Evolutionary conservation across 2,113 vertebrate genomes (phyloP).

Genomic region (Onychostoma macrolepis): DNA sequence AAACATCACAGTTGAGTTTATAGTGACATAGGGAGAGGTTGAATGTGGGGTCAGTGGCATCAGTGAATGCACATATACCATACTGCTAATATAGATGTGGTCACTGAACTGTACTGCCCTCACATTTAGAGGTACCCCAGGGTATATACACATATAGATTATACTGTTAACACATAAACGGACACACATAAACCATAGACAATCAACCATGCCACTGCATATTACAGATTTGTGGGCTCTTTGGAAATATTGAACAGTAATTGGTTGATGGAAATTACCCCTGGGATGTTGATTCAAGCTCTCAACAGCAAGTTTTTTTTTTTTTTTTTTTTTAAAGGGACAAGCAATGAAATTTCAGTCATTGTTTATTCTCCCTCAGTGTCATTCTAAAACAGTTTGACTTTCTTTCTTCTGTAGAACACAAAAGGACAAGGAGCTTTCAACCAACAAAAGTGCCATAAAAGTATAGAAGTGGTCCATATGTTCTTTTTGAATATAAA

Average conservation of each 20-base stretch:
- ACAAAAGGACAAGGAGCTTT: neutral
- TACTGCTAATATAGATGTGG: neutral
- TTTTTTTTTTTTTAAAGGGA: neutral
- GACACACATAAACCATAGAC: neutral
- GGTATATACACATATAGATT: constrained; percentile 17
- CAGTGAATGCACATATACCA: neutral
- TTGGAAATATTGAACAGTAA: neutral
- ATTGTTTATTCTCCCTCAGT: neutral
- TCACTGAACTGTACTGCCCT: neutral
- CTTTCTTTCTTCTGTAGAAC: neutral
- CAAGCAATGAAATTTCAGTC: neutral
- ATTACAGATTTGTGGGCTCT: neutral
- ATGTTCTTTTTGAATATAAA: neutral
- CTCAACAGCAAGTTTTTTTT: neutral
- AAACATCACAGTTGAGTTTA: neutral
- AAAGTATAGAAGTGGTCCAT: neutral
- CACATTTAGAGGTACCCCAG: neutral
- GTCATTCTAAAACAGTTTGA: neutral
- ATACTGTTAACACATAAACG: neutral
- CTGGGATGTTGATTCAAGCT: neutral
- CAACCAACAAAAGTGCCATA: neutral
- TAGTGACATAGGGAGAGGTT: neutral
- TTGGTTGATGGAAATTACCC: constrained; percentile 23
- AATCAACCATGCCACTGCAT: constrained; percentile 15
- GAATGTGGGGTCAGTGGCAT: neutral